Evolutionary conservation across 2,797 vertebrate species (phyloP), one percentile per base, ranked within the genome.

Genomic region (Hylomyscus alleni): DNA sequence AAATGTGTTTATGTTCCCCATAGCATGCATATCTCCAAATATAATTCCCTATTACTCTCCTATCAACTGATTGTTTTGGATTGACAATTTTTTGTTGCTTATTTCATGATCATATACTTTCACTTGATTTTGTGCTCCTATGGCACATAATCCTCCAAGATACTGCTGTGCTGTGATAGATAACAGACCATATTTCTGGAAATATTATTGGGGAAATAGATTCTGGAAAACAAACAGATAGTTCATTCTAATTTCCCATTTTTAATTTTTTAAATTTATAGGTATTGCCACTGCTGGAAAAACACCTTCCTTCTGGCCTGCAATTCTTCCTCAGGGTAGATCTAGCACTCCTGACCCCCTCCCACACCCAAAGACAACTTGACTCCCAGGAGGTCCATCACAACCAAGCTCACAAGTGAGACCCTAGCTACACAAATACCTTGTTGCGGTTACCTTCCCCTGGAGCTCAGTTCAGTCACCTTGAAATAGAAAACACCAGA

Each of bases 131-230:
- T 19, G 82, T 60, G 34, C 7, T 94, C 10, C 29, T 83, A 54
- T 88, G 76, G 77, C 15, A 77, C 1, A 58, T 47, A 40, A 72
- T 47, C 26, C 14, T 47, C 26, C 14, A 47, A 75, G 26, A 2
- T 69, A 89, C 73, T 56, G 37, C 22, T 85, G 60, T 60, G 11
- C 5, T 50, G 4, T 80, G 12, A 58, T 87, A 2, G 9, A 86
- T 81, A 83, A 67, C 78, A 84, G 58, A 37, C 87, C 67, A 83
- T 31, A 11, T 91, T 95, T 83, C 72, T 88, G 47, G 31, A 73
- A 40, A 76, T 92, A 60, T 73, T 67, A 76, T 47, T 89, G 7
- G 40, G 87, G 60, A 95, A 34, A 26, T 15, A 67, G n/a, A 15
- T 69, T 20, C 4, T 62, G 60, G 29, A 67, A 65, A 84, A 47